Base-by-base conservation (phyloP, 2,113 vertebrate genomes). In the Nyctibius bracteatus region DNA sequence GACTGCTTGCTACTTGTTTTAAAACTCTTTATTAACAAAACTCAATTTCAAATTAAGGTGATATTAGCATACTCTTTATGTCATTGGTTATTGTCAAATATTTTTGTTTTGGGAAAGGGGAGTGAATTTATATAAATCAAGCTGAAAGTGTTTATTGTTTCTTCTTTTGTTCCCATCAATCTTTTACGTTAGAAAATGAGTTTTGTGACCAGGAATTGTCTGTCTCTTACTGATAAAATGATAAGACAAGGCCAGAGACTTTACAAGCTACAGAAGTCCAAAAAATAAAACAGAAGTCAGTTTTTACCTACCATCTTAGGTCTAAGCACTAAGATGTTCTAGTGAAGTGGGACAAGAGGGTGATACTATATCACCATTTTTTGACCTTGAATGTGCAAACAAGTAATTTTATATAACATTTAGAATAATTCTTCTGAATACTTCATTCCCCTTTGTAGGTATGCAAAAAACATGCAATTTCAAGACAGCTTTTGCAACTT, bases 101-200 rank as follows among this genome's bases (percentile, higher is more conserved):
- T 6, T 78, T 57, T 47, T 78, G 20, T 46, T 81, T 37, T 5
- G 9, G 14, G 12, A 54, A 79, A 31, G 2, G 4, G 3, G 4
- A 28, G 1, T 52, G 3, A 44, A 44, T 44, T 57, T 81, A 6
- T 8, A 54, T 21, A 88, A 82, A 82, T n/a, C 10, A 44, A 86
- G 10, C 0, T 72, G 19, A 54, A 91, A 52, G 1, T 59, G 5
- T 31, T 39, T 4, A 6, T 15, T 67, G 66, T n/a, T 62, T 12
- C 3, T 35, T 27, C 0, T 27, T 22, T 62, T 22, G 31, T 18
- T 20, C 1, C 7, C 9, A 25, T n/a, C 24, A 65, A 21, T 0
- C 0, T 51, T 75, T 71, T 63, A 8, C 17, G 4, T 13, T 37
- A 47, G 11, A 8, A 81, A 77, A 55, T 27, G 17, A 4, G 15